These are phyloP conservation scores for Piprites chloris DNA, from an alignment of 2,113 vertebrate species.

Conservation along the genomic window DNA sequence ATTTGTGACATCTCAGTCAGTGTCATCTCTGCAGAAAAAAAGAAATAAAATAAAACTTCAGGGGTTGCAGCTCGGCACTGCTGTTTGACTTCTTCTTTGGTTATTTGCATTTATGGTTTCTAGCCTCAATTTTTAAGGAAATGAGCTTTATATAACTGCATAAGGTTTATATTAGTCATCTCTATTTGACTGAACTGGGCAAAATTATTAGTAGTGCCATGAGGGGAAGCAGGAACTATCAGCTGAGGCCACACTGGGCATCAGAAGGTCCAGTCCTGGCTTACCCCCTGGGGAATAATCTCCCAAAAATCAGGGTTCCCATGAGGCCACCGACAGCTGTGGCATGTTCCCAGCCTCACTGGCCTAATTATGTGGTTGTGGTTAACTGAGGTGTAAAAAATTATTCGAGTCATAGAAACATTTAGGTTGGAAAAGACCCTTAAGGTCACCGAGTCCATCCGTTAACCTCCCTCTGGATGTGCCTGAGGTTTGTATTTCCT, in stretches of 20 bases:
- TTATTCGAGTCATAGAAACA: neutral
- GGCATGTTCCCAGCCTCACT: neutral
- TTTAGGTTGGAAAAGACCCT: neutral
- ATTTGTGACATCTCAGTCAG: constrained; percentile 13
- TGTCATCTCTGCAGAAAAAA: neutral
- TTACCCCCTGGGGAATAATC: neutral
- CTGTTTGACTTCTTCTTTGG: neutral
- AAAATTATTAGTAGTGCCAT: neutral
- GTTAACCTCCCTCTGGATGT: neutral
- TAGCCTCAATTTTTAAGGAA: neutral
- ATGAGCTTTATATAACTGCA: neutral
- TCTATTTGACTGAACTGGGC: neutral
- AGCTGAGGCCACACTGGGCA: fast-evolving
- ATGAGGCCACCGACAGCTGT: fast-evolving
- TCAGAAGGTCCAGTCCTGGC: neutral
- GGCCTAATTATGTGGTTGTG: neutral
- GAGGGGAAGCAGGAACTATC: neutral
- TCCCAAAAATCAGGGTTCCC: neutral
- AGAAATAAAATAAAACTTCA: neutral
- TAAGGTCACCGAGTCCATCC: neutral
- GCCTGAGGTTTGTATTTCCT: neutral
- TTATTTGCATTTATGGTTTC: neutral
- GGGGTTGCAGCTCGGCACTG: neutral
- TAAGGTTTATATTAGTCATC: neutral
- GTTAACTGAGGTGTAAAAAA: neutral